Conservation (phyloP, 2,797 vertebrate genomes). For the Smutsia temminckii region DNA sequence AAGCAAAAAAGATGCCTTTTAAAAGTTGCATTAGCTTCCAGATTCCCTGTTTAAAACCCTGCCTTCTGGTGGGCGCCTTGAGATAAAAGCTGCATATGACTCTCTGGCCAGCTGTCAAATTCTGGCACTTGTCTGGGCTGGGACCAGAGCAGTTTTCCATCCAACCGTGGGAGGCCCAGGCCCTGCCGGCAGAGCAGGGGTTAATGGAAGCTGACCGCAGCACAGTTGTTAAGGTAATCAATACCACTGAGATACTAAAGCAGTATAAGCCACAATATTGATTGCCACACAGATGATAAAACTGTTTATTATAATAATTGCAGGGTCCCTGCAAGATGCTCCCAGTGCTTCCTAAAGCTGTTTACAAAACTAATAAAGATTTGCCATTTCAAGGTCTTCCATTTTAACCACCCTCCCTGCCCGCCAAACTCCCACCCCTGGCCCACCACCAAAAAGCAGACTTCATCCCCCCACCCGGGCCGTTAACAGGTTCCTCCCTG, state of each 20-base stretch:
- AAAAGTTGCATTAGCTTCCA: constrained; percentile 3
- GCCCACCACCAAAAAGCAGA: constrained; percentile 23
- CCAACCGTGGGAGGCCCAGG: background rate
- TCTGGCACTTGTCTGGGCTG: background rate
- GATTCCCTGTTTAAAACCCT: constrained; percentile 11
- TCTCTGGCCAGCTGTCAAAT: constrained; percentile 46
- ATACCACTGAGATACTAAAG: constrained; percentile 99
- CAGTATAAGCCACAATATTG: constrained; percentile 97
- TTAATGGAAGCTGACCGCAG: constrained; percentile 92
- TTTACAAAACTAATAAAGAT: constrained; percentile 81
- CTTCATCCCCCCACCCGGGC: background rate
- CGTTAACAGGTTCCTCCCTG: background rate
- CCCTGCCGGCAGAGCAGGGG: constrained; percentile 81
- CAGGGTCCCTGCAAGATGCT: constrained; percentile 86
- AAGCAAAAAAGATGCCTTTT: background rate
- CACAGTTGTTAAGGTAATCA: constrained; percentile 96
- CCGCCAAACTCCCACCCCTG: background rate
- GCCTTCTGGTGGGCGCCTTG: background rate
- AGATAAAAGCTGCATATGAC: background rate
- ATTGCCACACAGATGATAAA: constrained; percentile 96
- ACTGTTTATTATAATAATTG: constrained; percentile 96
- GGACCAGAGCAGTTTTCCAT: background rate
- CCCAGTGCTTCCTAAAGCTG: constrained; percentile 80
- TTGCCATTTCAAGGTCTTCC: constrained; percentile 71
- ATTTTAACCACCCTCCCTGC: constrained; percentile 4